Conservation (phyloP, 1,140 invertebrate species). For the Bombyx mandarina region DNA sequence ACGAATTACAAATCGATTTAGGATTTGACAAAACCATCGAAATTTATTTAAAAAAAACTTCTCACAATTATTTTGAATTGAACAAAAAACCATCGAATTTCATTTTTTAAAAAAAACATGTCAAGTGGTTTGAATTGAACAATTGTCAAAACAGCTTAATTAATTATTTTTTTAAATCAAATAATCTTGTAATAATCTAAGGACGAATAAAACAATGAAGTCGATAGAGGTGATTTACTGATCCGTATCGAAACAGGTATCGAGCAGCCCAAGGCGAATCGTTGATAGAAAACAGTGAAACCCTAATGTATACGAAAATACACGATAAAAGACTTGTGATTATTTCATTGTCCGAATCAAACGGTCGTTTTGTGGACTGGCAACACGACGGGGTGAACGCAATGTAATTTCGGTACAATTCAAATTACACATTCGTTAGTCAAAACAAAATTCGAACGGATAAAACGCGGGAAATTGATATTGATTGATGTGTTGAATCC, state of each 20-base stretch:
- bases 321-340: conserved; percentile 19
- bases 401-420: not conserved
- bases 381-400: not conserved
- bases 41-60: no score
- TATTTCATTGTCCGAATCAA: conserved; percentile 25
- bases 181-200: not conserved
- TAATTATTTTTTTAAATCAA: not conserved
- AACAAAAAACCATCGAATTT: no score
- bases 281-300: conserved; percentile 16
- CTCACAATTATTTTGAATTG: no score
- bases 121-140: no score
- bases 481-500: conserved; percentile 3
- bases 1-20: no score
- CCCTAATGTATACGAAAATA: conserved; percentile 16
- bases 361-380: not conserved
- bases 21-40: no score
- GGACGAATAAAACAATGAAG: conserved; percentile 1
- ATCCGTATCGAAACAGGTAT: conserved; percentile 10
- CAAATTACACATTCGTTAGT: conserved; percentile 2
- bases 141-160: not conserved
- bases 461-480: not conserved
- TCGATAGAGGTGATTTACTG: conserved; percentile 5
- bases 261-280: conserved; percentile 13
- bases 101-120: no score
- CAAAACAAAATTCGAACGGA: not conserved